Evolutionary conservation across 2,797 vertebrate genomes (phyloP).

Genomic region (Malurus leucopterus): DNA sequence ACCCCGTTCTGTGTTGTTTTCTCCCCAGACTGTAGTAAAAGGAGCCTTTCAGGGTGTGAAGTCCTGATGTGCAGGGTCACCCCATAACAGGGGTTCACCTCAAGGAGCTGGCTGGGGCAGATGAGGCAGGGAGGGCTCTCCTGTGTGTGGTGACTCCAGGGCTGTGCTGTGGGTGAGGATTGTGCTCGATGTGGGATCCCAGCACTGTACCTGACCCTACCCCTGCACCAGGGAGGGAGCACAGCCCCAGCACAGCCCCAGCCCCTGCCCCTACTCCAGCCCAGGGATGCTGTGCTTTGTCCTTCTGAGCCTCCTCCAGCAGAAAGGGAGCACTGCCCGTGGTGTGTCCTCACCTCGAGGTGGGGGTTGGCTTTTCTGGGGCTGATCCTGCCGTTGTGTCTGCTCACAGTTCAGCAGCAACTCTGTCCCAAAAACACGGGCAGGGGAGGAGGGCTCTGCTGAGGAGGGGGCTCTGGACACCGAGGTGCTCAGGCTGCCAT

Average conservation of each 20-base stretch:
- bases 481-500: background rate
- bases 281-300: rapidly evolving
- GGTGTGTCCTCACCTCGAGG: background rate
- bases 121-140: background rate
- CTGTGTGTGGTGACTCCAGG: background rate
- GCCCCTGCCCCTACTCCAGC: background rate
- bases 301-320: background rate
- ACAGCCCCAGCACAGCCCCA: rapidly evolving
- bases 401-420: background rate
- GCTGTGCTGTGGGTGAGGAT: background rate
- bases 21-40: background rate
- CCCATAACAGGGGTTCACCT: background rate
- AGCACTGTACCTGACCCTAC: background rate
- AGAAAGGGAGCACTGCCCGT: rapidly evolving
- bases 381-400: rapidly evolving
- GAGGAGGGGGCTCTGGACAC: background rate
- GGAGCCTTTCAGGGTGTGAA: background rate
- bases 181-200: background rate
- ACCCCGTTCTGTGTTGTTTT: background rate
- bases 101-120: background rate
- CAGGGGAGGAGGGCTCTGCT: background rate
- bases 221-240: background rate
- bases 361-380: background rate
- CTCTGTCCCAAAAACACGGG: background rate
- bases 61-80: no score